A percentile compares a stretch with the other conserved stretches of the same genome.
These are phyloP conservation scores for Drosophila multiciliata DNA, from an alignment of 2,888 invertebrate genomes.

Conservation along the genomic window DNA sequence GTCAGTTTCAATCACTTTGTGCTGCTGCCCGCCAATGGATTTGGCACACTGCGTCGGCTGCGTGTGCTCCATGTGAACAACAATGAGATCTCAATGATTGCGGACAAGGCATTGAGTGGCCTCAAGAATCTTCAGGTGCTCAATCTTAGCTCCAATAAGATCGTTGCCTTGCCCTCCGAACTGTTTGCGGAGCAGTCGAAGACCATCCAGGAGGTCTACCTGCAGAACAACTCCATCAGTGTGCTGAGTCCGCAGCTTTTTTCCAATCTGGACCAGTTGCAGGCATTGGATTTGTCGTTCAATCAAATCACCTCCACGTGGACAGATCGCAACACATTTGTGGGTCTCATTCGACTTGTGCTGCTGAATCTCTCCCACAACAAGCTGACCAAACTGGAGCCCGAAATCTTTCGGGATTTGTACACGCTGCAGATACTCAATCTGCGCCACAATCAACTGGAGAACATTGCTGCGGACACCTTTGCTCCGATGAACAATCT, in stretches of 20 bases:
- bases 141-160: conserved; percentile 95
- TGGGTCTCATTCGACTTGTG: conserved; percentile 94
- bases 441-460: conserved; percentile 93
- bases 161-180: conserved; percentile 94
- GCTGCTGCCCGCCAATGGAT: conserved; percentile 92
- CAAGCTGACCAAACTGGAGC: conserved; percentile 91
- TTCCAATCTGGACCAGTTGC: conserved; percentile 92
- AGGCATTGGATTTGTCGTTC: conserved; percentile 92
- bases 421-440: conserved; percentile 94
- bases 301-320: conserved; percentile 94
- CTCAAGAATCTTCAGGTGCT: conserved; percentile 93
- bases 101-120: conserved; percentile 92
- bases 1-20: conserved; percentile 94
- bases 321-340: conserved; percentile 94
- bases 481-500: conserved; percentile 96
- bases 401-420: conserved; percentile 93
- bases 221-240: conserved; percentile 96
- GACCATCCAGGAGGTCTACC: conserved; percentile 93
- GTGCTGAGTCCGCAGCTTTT: conserved; percentile 94
- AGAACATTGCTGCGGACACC: conserved; percentile 93
- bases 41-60: conserved; percentile 91
- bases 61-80: conserved; percentile 93
- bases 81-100: conserved; percentile 95
- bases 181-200: conserved; percentile 92
- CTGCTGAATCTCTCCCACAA: conserved; percentile 94